These are phyloP conservation scores for Lucilia cuprina DNA, from an alignment of 1,140 invertebrate genomes.

Conservation along the genomic window DNA sequence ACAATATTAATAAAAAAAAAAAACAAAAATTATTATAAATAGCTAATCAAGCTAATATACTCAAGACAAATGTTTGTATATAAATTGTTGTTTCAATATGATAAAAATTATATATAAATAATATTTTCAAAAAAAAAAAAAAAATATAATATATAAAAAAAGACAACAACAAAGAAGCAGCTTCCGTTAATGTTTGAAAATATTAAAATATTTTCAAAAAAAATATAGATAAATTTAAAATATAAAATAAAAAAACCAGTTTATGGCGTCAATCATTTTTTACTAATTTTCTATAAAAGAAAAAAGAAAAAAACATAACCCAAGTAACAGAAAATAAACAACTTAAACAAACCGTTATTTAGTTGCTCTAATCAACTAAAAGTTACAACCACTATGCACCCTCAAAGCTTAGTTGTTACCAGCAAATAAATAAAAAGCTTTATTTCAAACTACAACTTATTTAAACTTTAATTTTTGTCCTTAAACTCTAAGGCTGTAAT, in stretches of 20 bases:
- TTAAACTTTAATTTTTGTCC: no score
- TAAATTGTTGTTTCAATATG: neutral
- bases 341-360: neutral
- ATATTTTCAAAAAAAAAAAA: neutral
- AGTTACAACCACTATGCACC: no score
- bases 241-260: neutral
- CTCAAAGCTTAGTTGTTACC: no score
- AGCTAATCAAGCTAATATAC: no score
- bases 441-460: no score
- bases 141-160: neutral
- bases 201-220: neutral
- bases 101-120: neutral
- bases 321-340: neutral
- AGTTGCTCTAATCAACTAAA: no score
- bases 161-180: neutral
- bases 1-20: neutral
- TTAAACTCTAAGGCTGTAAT: no score
- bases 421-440: no score
- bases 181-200: neutral
- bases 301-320: neutral
- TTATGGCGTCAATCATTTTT: neutral
- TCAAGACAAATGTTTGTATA: no score
- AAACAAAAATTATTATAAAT: no score
- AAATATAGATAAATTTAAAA: neutral
- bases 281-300: neutral